Base-by-base conservation (phyloP, 2,797 vertebrate species). In the Aldrovandia affinis region DNA sequence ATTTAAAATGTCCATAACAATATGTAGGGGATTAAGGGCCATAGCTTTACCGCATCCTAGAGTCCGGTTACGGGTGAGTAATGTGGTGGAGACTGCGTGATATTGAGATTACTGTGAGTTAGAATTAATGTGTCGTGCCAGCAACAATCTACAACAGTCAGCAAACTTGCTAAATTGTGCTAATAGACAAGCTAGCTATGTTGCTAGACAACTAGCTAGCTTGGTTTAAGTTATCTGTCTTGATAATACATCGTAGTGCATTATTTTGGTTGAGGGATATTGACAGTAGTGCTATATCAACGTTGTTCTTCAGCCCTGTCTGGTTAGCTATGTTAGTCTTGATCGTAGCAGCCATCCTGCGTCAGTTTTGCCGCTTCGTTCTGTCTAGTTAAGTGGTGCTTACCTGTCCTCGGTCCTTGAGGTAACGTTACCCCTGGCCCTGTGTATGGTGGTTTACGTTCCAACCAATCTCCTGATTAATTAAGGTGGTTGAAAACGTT, bases 11-110 rank as follows among this genome's bases (percentile, higher is more conserved):
- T 78, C 81, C 55, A 12, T 82, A 80, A 81, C 75, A 47, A 52
- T 87, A n/a, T 81, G 80, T 52, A 81, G 52, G 15, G 12, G 22
- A 33, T 28, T 81, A 7, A 81, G 61, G 12, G 4, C 77, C 6
- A 2, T 47, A 25, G 22, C 39, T 25, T 77, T 77, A 77, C 39
- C 39, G 25, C 73, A 22, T 25, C 20, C 22, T 28, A 68, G 63
- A 79, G n/a, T 20, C 55, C 36, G 83, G 52, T 70, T 57, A 73
- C 47, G 78, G 83, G 88, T 89, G 18, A 82, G 88, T 83, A 68
- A 22, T 50, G 10, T 22, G 4, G 42, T 47, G 22, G 39, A 77
- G 20, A 42, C 68, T 18, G 36, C n/a, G 36, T 20, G 18, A 65
- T 65, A 28, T 30, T 1, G 25, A 1, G 73, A n/a, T 25, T 42